Evolutionary conservation across 2,797 vertebrate genomes (phyloP).

Genomic region (Crax fasciolata): DNA sequence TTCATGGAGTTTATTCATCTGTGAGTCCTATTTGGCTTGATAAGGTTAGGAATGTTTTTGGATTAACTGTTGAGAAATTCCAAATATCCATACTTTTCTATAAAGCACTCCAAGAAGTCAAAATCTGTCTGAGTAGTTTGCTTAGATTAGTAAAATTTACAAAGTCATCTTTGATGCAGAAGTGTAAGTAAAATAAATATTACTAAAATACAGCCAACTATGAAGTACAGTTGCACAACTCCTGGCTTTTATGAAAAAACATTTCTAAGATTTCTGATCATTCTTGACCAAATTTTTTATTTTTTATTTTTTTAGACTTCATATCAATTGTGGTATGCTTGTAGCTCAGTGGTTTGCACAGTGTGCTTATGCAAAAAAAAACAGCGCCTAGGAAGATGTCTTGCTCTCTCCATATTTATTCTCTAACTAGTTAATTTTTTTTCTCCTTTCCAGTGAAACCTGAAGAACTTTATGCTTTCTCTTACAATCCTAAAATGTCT

Average conservation of each 20-base stretch:
- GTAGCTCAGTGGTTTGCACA: accelerated
- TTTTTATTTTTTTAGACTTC: background rate
- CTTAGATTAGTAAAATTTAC: background rate
- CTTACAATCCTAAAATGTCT: constrained; percentile 85
- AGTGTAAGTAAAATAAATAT: accelerated
- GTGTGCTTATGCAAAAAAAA: background rate
- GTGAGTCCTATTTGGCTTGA: background rate
- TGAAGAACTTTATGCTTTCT: constrained; percentile 88
- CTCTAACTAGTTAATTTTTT: constrained; percentile 3
- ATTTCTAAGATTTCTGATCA: background rate
- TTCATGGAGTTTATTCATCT: background rate
- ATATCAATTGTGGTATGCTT: too few relatives aligned
- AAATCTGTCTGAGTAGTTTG: background rate
- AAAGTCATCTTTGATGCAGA: background rate
- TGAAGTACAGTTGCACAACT: background rate
- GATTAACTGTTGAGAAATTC: background rate
- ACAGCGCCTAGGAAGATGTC: background rate
- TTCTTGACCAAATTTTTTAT: background rate
- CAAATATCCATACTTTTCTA: accelerated
- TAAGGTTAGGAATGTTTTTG: background rate
- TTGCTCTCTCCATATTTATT: background rate
- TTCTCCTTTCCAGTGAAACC: constrained; percentile 74
- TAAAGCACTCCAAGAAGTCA: background rate
- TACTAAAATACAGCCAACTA: background rate
- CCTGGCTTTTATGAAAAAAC: background rate